These are phyloP conservation scores for Lamprologus speciosus DNA, from an alignment of 2,113 vertebrate genomes.

Conservation along the genomic window DNA sequence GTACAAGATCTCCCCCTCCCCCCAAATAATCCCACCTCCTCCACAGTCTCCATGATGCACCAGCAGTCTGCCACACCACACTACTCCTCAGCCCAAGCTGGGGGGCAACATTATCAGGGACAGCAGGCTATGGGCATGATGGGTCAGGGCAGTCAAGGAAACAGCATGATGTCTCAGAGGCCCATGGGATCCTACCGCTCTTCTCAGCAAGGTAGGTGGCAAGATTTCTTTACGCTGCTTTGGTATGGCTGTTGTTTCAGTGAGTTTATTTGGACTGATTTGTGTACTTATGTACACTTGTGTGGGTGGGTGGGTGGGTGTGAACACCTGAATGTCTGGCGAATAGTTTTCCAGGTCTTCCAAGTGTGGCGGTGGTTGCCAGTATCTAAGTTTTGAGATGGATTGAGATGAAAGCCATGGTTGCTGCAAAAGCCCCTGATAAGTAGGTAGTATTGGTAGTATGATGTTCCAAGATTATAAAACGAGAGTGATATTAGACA, in stretches of 20 bases:
- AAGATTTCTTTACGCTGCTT: background rate
- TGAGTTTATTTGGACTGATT: background rate
- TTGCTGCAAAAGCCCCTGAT: background rate
- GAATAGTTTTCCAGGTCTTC: background rate
- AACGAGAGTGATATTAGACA: background rate
- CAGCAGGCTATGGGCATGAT: constrained; percentile 88
- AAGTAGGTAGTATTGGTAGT: background rate
- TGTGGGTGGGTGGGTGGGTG: background rate
- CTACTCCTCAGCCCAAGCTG: constrained; percentile 81
- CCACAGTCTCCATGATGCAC: constrained; percentile 91
- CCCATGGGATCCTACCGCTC: constrained; percentile 87
- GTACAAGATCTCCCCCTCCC: constrained; percentile 27
- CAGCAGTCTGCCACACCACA: constrained; percentile 87
- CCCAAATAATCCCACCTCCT: constrained; percentile 20
- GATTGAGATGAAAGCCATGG: background rate
- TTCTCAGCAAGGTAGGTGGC: constrained; percentile 85
- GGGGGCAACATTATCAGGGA: constrained; percentile 88
- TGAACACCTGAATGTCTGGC: background rate
- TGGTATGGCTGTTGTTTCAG: background rate
- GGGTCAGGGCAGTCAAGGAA: constrained; percentile 83
- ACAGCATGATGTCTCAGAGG: constrained; percentile 85
- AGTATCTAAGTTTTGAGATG: background rate
- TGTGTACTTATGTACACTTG: background rate
- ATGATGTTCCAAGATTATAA: background rate
- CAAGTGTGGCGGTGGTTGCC: background rate